These are phyloP conservation scores for Scortum barcoo DNA, from an alignment of 2,113 vertebrate species.

Conservation along the genomic window DNA sequence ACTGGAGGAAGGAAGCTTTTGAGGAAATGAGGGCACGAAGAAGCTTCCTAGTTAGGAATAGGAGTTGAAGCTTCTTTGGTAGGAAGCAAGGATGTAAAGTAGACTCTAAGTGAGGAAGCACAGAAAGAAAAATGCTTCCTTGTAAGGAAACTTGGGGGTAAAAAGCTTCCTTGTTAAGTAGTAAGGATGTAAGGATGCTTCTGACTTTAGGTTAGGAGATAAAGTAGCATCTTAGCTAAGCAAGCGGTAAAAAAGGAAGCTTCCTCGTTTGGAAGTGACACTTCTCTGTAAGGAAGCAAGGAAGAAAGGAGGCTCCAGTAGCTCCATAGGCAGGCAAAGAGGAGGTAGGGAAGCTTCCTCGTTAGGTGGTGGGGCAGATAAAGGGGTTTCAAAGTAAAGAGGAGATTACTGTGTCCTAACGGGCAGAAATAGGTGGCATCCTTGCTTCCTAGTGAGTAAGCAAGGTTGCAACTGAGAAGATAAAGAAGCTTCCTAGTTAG, in stretches of 20 bases:
- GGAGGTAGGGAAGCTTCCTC: neutral
- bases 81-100: neutral
- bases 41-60: neutral
- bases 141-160: neutral
- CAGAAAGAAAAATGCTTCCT: too few relatives aligned
- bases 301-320: neutral
- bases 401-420: too few relatives aligned
- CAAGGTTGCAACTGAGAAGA: neutral
- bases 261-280: too few relatives aligned
- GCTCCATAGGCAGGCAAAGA: too few relatives aligned
- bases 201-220: neutral
- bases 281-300: neutral
- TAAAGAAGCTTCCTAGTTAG: neutral
- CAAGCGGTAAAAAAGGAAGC: too few relatives aligned
- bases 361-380: neutral
- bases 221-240: neutral
- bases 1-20: neutral
- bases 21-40: neutral
- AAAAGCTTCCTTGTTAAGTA: too few relatives aligned
- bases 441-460: too few relatives aligned
- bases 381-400: too few relatives aligned
- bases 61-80: too few relatives aligned
- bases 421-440: neutral
- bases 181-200: neutral
- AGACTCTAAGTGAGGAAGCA: too few relatives aligned